phyloP scores from a whole-genome alignment of 2,113 vertebrate genomes.

The Paradoxurus hermaphroditus region DNA sequence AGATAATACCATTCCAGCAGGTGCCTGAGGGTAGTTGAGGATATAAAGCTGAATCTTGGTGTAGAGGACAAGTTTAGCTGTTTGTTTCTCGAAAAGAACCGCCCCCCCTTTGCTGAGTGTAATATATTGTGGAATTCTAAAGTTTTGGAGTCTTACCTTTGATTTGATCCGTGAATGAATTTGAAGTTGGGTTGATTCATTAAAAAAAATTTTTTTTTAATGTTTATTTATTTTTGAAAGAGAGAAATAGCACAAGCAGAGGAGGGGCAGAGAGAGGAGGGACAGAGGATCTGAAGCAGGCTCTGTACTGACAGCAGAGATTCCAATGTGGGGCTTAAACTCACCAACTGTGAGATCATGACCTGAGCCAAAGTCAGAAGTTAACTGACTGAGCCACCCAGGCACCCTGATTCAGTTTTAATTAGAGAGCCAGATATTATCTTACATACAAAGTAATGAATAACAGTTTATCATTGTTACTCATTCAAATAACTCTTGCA shows the following conservation, averaged over 20 bases:
- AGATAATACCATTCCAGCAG: background rate
- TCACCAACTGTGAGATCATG: too few species aligned
- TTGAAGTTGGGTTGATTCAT: background rate
- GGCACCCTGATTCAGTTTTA: background rate
- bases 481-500: background rate
- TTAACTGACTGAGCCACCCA: too few species aligned
- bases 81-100: conserved; percentile 10
- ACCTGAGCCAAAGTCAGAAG: too few species aligned
- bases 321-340: too few species aligned
- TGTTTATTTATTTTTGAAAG: too few species aligned
- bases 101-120: background rate
- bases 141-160: background rate
- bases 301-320: too few species aligned
- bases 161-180: background rate
- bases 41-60: background rate
- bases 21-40: background rate
- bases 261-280: too few species aligned
- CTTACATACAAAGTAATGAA: background rate
- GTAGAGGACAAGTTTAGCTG: background rate
- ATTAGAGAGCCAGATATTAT: background rate
- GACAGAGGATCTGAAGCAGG: too few species aligned
- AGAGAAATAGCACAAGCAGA: too few species aligned
- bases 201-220: too few species aligned
- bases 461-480: background rate
- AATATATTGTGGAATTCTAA: background rate